Evolutionary conservation across 2,797 vertebrate genomes (phyloP).

Genomic region (Fistularia tabacaria): DNA sequence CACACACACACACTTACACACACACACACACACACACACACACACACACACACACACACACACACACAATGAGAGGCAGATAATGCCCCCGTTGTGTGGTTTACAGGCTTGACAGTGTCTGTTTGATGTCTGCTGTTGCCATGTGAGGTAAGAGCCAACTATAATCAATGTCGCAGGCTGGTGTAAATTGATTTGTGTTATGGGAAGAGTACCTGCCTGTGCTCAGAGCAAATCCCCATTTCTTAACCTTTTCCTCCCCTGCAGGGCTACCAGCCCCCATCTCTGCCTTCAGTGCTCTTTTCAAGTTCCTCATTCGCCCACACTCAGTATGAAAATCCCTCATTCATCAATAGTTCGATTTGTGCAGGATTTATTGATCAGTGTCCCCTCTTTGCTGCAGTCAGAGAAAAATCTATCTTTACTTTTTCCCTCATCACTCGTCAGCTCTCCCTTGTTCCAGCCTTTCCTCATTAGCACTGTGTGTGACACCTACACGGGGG

Average conservation of each 20-base stretch:
- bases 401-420: conserved; percentile 57
- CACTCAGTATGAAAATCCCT: conserved; percentile 28
- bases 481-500: conserved; percentile 59
- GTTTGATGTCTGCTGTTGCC: conserved; percentile 62
- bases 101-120: conserved; percentile 52
- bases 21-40: conserved; percentile 26
- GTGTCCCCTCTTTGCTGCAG: conserved; percentile 20
- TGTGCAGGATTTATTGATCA: conserved; percentile 41
- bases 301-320: conserved; percentile 10
- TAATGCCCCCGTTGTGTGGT: conserved; percentile 44
- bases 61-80: conserved; percentile 28
- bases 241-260: conserved; percentile 18
- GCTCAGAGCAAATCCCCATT: conserved; percentile 14
- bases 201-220: conserved; percentile 38
- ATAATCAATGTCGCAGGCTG: conserved; percentile 55
- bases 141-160: conserved; percentile 52
- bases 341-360: conserved; percentile 46
- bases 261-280: conserved; percentile 16
- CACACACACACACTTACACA: too few relatives aligned
- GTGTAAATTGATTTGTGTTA: conserved; percentile 57
- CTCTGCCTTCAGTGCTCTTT: conserved; percentile 2
- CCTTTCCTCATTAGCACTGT: conserved; percentile 60
- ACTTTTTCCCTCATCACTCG: conserved; percentile 30
- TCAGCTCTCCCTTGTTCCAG: conserved; percentile 44
- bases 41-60: conserved; percentile 27